A percentile compares a stretch with the other conserved stretches of the same genome.
These are phyloP conservation scores for Clarias gariepinus DNA, from an alignment of 2,113 vertebrate species.

Conservation along the genomic window DNA sequence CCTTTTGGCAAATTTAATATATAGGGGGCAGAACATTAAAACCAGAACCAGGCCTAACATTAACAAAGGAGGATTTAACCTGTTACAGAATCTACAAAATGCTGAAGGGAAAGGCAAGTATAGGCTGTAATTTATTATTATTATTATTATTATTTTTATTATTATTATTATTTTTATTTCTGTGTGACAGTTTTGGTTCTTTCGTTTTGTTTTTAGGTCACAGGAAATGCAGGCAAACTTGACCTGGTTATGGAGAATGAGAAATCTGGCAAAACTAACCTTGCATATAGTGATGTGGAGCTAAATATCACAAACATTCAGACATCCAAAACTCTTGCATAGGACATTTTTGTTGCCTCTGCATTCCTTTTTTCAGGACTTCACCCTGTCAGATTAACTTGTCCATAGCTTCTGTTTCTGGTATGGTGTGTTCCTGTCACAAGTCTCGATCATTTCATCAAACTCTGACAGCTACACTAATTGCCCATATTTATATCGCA, in stretches of 20 bases:
- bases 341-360: neutral
- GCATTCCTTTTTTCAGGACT: neutral
- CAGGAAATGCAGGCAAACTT: slow-evolving; percentile 20
- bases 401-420: neutral
- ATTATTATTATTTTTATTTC: neutral
- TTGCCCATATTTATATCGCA: neutral
- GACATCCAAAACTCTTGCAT: neutral
- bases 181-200: neutral
- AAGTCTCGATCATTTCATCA: neutral
- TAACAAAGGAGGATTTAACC: slow-evolving; percentile 71
- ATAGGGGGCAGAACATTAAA: slow-evolving; percentile 66
- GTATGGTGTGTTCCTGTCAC: neutral
- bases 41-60: slow-evolving; percentile 60
- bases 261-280: slow-evolving; percentile 52
- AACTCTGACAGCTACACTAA: neutral
- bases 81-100: slow-evolving; percentile 60
- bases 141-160: neutral
- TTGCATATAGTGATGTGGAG: slow-evolving; percentile 53
- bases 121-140: neutral
- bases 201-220: slow-evolving; percentile 21
- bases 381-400: neutral
- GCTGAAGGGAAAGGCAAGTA: slow-evolving; percentile 65
- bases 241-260: slow-evolving; percentile 13
- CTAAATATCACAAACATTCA: slow-evolving; percentile 23
- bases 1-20: neutral